A percentile compares a stretch with the other conserved stretches of the same genome.
Conservation (phyloP, 1,140 invertebrate species). For the Tetramorium simillimum region DNA sequence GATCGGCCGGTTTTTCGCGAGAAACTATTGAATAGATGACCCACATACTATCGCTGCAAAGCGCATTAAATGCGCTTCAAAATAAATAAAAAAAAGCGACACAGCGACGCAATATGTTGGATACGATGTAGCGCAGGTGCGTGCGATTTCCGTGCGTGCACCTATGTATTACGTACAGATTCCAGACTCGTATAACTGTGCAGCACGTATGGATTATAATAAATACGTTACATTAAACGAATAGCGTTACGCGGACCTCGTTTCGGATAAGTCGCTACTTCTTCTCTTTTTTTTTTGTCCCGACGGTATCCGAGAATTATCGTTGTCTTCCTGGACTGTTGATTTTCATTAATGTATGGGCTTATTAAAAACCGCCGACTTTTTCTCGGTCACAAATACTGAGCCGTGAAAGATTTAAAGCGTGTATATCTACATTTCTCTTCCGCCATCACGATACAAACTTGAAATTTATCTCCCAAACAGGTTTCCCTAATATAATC, state of each 20-base stretch:
- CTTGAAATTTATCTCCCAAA: slow-evolving; percentile 23
- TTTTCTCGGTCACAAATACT: not conserved
- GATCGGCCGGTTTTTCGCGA: not conserved
- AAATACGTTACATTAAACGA: slow-evolving; percentile 38
- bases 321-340: not conserved
- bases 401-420: slow-evolving; percentile 5
- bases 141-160: not conserved
- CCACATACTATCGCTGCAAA: not conserved
- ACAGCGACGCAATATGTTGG: slow-evolving; percentile 27
- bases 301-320: not conserved
- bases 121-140: slow-evolving; percentile 51
- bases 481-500: slow-evolving; percentile 8
- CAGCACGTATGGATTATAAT: slow-evolving; percentile 13
- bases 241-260: not conserved
- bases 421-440: not conserved
- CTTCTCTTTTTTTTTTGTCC: slow-evolving; percentile 12
- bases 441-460: slow-evolving; percentile 2
- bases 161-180: slow-evolving; percentile 38
- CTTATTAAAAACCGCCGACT: slow-evolving; percentile 1
- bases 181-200: slow-evolving; percentile 18
- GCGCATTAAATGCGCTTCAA: slow-evolving; percentile 12
- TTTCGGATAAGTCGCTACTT: no score
- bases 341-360: not conserved
- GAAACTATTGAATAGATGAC: slow-evolving; percentile 7
- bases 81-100: slow-evolving; percentile 24